Conservation (phyloP, 1,140 invertebrate species). For the Pseudomyrmex dendroicus region DNA sequence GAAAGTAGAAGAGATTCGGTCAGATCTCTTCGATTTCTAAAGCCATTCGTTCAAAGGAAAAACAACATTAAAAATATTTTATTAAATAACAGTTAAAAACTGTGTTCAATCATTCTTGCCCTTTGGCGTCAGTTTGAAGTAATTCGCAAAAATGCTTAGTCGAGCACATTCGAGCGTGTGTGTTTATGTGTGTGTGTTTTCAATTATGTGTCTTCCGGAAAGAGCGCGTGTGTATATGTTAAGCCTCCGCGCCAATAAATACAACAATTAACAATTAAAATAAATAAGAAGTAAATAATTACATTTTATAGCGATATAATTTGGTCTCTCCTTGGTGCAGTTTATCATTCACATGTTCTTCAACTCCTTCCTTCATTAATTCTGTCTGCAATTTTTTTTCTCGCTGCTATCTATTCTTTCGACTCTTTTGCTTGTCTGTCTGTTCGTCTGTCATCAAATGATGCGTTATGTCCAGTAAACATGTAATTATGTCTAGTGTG, state of each 20-base stretch:
- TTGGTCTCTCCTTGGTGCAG: constrained; percentile 83
- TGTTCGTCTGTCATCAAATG: constrained; percentile 31
- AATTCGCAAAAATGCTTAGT: not conserved
- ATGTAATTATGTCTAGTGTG: constrained; percentile 37
- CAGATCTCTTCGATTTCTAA: not conserved
- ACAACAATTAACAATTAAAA: constrained; percentile 76
- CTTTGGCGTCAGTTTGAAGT: not conserved
- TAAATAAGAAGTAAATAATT: constrained; percentile 77
- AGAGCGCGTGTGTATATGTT: constrained; percentile 37
- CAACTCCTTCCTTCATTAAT: constrained; percentile 22
- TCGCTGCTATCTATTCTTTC: constrained; percentile 15
- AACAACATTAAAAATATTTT: not conserved
- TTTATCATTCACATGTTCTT: constrained; percentile 72
- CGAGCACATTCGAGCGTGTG: constrained; percentile 27
- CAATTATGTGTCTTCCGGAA: constrained; percentile 15
- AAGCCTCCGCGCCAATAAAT: constrained; percentile 78
- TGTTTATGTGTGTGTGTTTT: not conserved
- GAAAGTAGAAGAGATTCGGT: constrained; percentile 1
- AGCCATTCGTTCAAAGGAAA: not conserved
- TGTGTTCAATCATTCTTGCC: not conserved
- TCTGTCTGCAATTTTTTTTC: constrained; percentile 17
- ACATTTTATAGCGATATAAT: constrained; percentile 78
- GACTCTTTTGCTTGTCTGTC: constrained; percentile 25
- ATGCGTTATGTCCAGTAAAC: constrained; percentile 37
- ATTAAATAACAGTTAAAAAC: constrained; percentile 10